These are phyloP conservation scores for Phyto melanocephala DNA, from an alignment of 2,888 invertebrate species.

Conservation along the genomic window DNA sequence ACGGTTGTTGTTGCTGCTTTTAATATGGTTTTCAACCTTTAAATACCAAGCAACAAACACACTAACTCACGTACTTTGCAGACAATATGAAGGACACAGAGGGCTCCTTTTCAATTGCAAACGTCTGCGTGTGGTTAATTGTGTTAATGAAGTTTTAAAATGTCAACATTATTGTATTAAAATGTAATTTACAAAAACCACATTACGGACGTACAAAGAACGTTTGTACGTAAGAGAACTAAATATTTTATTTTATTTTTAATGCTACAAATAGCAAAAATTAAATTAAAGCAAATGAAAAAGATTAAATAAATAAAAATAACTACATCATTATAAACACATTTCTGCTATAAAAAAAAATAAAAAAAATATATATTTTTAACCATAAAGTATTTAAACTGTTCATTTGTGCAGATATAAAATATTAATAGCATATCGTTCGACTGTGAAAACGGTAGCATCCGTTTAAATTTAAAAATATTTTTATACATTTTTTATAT, in stretches of 20 bases:
- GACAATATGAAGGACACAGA: slow-evolving; percentile 18
- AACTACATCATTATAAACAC: not conserved
- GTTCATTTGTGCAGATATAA: not conserved
- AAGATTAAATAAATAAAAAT: not conserved
- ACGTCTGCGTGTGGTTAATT: slow-evolving; percentile 57
- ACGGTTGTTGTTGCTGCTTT: slow-evolving; percentile 19
- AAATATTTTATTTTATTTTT: not conserved
- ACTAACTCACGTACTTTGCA: not conserved
- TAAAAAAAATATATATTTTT: not conserved
- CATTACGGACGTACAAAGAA: slow-evolving; percentile 13
- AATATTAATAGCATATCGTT: not conserved
- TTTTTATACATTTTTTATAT: too few relatives aligned
- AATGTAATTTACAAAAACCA: slow-evolving; percentile 61
- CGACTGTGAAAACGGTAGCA: not conserved
- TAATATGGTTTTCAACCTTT: slow-evolving; percentile 1
- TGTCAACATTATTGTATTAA: slow-evolving; percentile 63
- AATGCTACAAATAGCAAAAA: slow-evolving; percentile 7
- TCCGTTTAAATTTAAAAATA: slow-evolving; percentile 3
- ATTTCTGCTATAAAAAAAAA: not conserved
- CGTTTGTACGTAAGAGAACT: not conserved
- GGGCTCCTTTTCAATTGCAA: slow-evolving; percentile 46
- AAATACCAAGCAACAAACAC: not conserved
- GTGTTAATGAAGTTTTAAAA: slow-evolving; percentile 65
- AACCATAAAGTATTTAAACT: slow-evolving; percentile 23
- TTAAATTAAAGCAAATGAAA: not conserved